These are phyloP conservation scores for Barbus barbus DNA, from an alignment of 2,113 vertebrate species.

Conservation along the genomic window DNA sequence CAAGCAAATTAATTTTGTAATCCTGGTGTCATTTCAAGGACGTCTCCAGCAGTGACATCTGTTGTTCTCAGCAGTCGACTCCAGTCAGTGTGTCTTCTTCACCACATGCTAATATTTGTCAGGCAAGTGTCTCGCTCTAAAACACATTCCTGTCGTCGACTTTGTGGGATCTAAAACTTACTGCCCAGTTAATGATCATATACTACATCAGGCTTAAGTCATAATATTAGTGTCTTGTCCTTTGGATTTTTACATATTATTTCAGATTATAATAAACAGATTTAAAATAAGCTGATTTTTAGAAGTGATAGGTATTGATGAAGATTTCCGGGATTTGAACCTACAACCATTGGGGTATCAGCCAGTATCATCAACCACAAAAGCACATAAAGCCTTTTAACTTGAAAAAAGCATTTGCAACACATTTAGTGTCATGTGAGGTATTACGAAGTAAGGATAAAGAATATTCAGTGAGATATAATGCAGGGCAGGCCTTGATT, in stretches of 20 bases:
- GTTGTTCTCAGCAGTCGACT: constrained; percentile 29
- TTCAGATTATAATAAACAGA: not conserved
- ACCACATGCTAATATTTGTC: constrained; percentile 1
- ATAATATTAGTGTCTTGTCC: not conserved
- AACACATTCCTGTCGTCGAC: constrained; percentile 12
- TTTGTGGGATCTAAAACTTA: not conserved
- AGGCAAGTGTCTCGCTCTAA: constrained; percentile 6
- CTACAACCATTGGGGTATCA: not conserved
- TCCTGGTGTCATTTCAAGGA: constrained; percentile 40
- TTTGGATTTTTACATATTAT: not conserved
- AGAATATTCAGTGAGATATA: not conserved
- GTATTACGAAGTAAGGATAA: not conserved
- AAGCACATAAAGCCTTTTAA: not conserved
- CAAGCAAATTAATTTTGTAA: constrained; percentile 38
- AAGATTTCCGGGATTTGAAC: not conserved
- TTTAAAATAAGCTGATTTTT: not conserved
- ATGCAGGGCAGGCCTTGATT: not conserved
- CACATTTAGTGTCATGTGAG: not conserved
- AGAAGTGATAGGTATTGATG: no score
- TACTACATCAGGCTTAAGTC: not conserved
- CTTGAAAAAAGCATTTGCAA: not conserved
- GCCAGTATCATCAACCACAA: not conserved
- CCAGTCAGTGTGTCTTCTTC: constrained; percentile 6
- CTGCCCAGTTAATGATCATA: not conserved
- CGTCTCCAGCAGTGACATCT: constrained; percentile 43